Percentiles rank a stretch among this genome's conserved stretches.
Conservation (phyloP, 1,140 invertebrate species). For the Coelopa frigida region DNA sequence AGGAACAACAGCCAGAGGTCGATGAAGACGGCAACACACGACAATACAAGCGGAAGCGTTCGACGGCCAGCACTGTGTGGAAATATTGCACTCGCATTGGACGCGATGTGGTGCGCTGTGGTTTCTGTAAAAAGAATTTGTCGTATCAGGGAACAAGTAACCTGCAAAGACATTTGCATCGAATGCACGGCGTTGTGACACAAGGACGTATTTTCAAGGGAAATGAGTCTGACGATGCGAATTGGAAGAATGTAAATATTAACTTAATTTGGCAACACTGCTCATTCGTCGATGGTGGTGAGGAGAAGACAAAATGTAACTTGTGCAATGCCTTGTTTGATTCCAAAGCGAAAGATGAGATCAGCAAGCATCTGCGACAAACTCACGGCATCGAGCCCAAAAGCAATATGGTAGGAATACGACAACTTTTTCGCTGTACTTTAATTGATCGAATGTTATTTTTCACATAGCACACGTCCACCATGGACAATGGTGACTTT, state of each 20-base stretch:
- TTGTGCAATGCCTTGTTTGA: slow-evolving; percentile 25
- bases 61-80: slow-evolving; percentile 22
- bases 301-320: slow-evolving; percentile 20
- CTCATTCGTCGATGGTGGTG: slow-evolving; percentile 7
- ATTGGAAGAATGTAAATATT: slow-evolving; percentile 2
- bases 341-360: slow-evolving; percentile 10
- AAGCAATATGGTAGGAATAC: too few relatives aligned
- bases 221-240: slow-evolving; percentile 3
- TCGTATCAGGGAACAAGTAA: slow-evolving; percentile 30
- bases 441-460: neutral
- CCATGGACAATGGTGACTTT: slow-evolving; percentile 6
- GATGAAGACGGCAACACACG: too few relatives aligned
- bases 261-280: slow-evolving; percentile 18
- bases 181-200: slow-evolving; percentile 25
- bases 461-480: neutral
- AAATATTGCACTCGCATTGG: slow-evolving; percentile 20
- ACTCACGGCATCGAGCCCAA: slow-evolving; percentile 3
- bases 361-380: slow-evolving; percentile 12
- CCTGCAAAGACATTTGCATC: slow-evolving; percentile 27
- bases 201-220: slow-evolving; percentile 12
- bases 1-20: too few relatives aligned
- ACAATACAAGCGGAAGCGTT: too few relatives aligned
- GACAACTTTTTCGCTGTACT: too few relatives aligned
- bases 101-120: slow-evolving; percentile 21
- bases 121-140: slow-evolving; percentile 23